Evolutionary conservation across 2,888 invertebrate species (phyloP).

Genomic region (Empis livida): DNA sequence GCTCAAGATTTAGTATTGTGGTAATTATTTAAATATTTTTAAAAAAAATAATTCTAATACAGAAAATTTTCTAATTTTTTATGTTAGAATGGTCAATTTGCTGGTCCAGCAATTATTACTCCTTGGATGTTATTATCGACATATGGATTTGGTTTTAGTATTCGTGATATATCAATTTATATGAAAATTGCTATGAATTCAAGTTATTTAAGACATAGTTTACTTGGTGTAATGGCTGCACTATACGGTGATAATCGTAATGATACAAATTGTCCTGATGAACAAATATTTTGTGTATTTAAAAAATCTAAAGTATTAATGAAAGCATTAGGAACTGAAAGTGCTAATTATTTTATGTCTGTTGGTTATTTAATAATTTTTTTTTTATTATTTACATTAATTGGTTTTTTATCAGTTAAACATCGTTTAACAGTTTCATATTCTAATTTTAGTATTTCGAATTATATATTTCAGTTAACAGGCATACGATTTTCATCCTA

Average conservation of each 20-base stretch:
- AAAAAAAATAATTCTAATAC: too few species aligned
- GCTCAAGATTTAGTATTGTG: conserved; percentile 60
- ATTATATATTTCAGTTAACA: conserved; percentile 50
- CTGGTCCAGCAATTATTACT: conserved; percentile 76
- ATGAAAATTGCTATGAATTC: conserved; percentile 67
- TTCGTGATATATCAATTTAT: conserved; percentile 51
- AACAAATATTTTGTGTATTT: conserved; percentile 62
- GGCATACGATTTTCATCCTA: too few species aligned
- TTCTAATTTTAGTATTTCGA: conserved; percentile 40
- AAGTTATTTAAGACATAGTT: conserved; percentile 68
- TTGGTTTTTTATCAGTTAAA: conserved; percentile 57
- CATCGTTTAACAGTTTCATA: conserved; percentile 47
- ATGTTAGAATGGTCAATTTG: conserved; percentile 71
- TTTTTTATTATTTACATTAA: conserved; percentile 52
- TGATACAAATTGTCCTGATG: conserved; percentile 58
- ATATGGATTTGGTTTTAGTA: conserved; percentile 72
- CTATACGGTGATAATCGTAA: conserved; percentile 67
- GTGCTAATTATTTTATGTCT: conserved; percentile 54
- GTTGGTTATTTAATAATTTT: conserved; percentile 53
- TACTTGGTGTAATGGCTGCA: conserved; percentile 67
- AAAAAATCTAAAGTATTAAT: conserved; percentile 62
- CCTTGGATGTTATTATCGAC: conserved; percentile 80
- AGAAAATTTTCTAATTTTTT: conserved; percentile 1
- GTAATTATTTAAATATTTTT: conserved; percentile 35
- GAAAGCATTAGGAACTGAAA: conserved; percentile 58